Conservation (phyloP, 2,888 invertebrate species). For the Stenurella melanura region DNA sequence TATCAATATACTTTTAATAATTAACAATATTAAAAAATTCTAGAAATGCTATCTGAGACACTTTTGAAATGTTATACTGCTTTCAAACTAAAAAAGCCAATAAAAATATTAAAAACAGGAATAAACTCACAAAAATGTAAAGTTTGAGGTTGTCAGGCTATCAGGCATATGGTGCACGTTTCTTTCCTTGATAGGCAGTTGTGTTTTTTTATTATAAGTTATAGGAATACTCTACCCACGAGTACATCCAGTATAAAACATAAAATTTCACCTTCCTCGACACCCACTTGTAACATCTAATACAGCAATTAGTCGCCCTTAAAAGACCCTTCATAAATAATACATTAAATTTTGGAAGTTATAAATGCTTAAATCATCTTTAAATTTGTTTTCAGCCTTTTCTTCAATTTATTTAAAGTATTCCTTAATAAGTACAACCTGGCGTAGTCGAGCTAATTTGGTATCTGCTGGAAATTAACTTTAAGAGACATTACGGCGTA, state of each 20-base stretch:
- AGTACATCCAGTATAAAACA: neutral
- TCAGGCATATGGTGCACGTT: too few relatives aligned
- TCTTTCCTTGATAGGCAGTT: too few relatives aligned
- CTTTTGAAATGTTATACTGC: too few relatives aligned
- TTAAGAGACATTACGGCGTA: constrained; percentile 2
- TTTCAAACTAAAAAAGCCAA: too few relatives aligned
- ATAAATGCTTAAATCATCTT: constrained; percentile 26
- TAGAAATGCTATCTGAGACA: too few relatives aligned
- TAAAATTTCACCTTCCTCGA: neutral
- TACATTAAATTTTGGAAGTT: constrained; percentile 36
- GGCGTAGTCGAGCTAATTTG: constrained; percentile 26
- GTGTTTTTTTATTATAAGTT: too few relatives aligned
- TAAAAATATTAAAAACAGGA: too few relatives aligned
- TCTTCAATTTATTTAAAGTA: constrained; percentile 25
- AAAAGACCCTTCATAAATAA: constrained; percentile 32
- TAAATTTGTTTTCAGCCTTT: constrained; percentile 33
- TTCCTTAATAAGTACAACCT: constrained; percentile 20
- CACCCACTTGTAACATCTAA: constrained; percentile 6
- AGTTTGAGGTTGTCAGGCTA: too few relatives aligned
- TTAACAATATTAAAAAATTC: too few relatives aligned
- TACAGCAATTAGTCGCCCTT: constrained; percentile 30
- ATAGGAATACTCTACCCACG: too few relatives aligned
- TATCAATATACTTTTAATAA: too few relatives aligned
- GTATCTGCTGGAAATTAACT: constrained; percentile 25
- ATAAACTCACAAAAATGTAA: too few relatives aligned